Conservation (phyloP, 2,797 vertebrate species). For the Margarornis squamiger region DNA sequence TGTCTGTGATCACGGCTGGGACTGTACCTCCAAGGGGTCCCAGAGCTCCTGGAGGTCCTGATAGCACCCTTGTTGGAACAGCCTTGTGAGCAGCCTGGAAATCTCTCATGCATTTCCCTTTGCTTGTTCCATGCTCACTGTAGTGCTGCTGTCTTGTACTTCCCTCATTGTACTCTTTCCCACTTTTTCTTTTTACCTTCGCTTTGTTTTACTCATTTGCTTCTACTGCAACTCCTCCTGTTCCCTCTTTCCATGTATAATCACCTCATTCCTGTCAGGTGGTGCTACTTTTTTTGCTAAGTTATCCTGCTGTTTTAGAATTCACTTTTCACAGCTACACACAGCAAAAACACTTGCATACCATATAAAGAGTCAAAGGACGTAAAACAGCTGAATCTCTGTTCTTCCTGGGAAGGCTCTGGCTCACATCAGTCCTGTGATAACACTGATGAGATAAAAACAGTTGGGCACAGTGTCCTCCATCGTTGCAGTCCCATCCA, state of each 20-base stretch:
- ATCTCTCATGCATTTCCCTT: neutral
- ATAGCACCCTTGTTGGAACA: neutral
- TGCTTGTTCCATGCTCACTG: neutral
- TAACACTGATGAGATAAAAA: neutral
- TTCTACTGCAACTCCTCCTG: neutral
- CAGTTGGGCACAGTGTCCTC: neutral
- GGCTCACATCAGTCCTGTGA: neutral
- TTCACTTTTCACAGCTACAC: neutral
- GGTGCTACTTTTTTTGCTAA: neutral
- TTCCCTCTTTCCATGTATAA: neutral
- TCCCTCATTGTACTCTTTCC: neutral
- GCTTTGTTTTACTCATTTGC: neutral
- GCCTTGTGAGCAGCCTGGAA: neutral
- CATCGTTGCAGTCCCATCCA: neutral
- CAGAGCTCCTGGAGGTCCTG: accelerated
- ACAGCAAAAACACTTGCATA: neutral
- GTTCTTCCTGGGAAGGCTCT: neutral
- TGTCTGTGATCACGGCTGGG: neutral
- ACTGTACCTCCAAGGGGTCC: neutral
- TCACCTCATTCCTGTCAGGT: neutral
- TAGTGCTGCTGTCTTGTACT: neutral
- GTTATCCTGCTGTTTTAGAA: neutral
- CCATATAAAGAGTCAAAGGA: neutral
- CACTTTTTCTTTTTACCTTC: neutral
- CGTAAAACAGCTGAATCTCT: neutral